These are phyloP conservation scores for Oenanthe oenanthe DNA, from an alignment of 2,113 vertebrate genomes.

Conservation along the genomic window DNA sequence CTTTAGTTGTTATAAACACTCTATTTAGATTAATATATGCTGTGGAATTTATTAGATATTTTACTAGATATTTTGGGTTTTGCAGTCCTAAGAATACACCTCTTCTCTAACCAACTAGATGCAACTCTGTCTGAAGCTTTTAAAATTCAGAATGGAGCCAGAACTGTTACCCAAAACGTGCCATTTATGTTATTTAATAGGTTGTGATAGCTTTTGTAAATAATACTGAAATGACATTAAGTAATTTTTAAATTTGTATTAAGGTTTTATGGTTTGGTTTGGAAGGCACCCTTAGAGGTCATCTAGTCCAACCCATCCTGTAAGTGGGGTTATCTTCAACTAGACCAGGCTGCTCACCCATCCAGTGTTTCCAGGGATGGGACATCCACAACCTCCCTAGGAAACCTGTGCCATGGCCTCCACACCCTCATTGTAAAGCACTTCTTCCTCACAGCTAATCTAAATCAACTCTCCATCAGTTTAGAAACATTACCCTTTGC, in stretches of 20 bases:
- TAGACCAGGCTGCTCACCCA: neutral
- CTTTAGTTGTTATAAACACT: neutral
- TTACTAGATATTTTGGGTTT: neutral
- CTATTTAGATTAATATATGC: neutral
- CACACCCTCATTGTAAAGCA: neutral
- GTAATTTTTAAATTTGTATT: neutral
- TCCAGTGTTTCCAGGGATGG: neutral
- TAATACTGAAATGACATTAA: neutral
- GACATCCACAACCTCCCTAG: neutral
- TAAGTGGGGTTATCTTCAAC: neutral
- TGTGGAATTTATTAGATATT: neutral
- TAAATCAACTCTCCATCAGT: neutral
- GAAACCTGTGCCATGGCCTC: neutral
- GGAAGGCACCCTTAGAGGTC: neutral
- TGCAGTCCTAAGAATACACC: neutral
- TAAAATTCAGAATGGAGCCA: neutral
- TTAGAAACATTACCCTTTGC: neutral
- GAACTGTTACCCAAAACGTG: neutral
- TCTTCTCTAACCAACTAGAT: neutral
- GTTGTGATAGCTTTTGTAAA: neutral
- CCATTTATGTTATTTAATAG: neutral
- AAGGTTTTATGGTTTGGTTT: neutral
- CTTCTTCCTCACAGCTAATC: neutral
- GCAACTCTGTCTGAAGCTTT: neutral
- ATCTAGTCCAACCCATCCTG: neutral